A percentile compares a stretch with the other conserved stretches of the same genome.
phyloP scores from a whole-genome alignment of 2,797 vertebrate genomes.

The Spheniscus humboldti region DNA sequence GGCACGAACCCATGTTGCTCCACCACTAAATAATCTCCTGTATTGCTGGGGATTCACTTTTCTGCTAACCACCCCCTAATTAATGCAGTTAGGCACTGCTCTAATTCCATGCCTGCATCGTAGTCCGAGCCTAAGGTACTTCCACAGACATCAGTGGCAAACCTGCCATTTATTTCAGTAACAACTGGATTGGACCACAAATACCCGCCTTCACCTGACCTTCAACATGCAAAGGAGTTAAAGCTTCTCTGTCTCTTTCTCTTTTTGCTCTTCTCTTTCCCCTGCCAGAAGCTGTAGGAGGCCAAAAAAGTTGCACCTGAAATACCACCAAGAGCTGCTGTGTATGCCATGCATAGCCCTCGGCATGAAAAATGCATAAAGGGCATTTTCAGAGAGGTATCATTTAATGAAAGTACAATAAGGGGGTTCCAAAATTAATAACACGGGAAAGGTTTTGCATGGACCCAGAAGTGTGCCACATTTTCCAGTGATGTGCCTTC shows the following conservation, averaged over 20 bases:
- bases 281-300: not conserved
- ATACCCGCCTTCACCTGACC: not conserved
- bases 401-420: not conserved
- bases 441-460: not conserved
- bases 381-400: not conserved
- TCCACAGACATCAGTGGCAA: not conserved
- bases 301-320: not conserved
- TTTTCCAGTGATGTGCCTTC: not conserved
- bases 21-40: not conserved
- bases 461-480: not conserved
- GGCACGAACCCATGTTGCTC: not conserved
- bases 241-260: not conserved
- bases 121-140: not conserved
- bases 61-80: not conserved
- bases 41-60: not conserved
- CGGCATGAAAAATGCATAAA: not conserved
- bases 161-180: not conserved
- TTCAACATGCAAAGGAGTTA: rapidly evolving
- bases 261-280: not conserved
- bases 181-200: not conserved
- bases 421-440: slow-evolving; percentile 17
- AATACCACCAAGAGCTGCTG: not conserved
- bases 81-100: not conserved
- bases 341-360: rapidly evolving
- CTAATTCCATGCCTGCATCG: not conserved